phyloP scores from a whole-genome alignment of 2,888 invertebrate genomes.

The Melipona bicolor region DNA sequence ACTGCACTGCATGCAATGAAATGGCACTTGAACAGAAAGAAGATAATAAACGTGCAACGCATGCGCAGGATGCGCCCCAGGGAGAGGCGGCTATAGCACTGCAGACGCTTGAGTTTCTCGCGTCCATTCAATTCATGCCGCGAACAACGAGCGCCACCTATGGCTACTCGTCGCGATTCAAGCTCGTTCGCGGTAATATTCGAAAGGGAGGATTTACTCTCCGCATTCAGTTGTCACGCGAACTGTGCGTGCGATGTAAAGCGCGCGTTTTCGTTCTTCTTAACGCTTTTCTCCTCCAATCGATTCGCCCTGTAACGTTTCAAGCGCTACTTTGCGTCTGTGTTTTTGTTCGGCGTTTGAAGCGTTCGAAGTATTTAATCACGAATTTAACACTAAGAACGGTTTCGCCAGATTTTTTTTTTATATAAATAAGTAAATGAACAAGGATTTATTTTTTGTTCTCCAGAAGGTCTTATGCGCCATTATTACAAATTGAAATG shows the following conservation, averaged over 20 bases:
- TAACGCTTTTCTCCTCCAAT: slow-evolving; percentile 1
- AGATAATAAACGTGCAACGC: slow-evolving; percentile 72
- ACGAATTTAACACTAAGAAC: neutral
- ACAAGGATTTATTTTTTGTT: neutral
- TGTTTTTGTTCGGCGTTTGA: neutral
- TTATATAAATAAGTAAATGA: neutral
- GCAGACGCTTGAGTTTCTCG: slow-evolving; percentile 63
- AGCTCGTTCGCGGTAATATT: slow-evolving; percentile 38
- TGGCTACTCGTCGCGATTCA: neutral
- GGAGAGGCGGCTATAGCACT: slow-evolving; percentile 52
- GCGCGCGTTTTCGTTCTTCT: slow-evolving; percentile 24
- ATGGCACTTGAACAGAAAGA: slow-evolving; percentile 76
- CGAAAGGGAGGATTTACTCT: slow-evolving; percentile 6
- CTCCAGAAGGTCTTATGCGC: neutral
- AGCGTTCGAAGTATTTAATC: neutral
- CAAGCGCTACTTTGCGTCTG: neutral
- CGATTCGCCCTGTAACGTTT: neutral
- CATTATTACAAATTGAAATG: neutral
- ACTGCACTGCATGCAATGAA: slow-evolving; percentile 75
- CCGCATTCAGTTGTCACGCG: neutral
- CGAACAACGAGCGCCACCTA: slow-evolving; percentile 39
- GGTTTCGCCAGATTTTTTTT: neutral
- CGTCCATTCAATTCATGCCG: slow-evolving; percentile 68
- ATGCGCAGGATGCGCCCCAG: slow-evolving; percentile 60
- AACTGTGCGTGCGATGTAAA: neutral